phyloP scores from a whole-genome alignment of 1,140 invertebrate species.

The Drosophila orosa region DNA sequence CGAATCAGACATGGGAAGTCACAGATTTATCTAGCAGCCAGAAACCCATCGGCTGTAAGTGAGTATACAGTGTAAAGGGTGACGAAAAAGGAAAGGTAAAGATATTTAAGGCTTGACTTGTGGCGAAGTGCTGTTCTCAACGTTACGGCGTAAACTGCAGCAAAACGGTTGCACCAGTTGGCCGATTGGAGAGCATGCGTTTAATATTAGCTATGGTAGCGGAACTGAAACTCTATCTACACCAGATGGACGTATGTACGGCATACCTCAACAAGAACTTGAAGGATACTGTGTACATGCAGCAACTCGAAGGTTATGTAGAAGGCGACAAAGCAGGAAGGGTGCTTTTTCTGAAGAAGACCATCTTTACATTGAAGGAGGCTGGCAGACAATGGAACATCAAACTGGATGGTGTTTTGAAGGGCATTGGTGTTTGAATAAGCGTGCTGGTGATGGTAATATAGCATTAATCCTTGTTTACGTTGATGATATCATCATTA shows the following conservation, averaged over 20 bases:
- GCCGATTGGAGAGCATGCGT: not conserved
- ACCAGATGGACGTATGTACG: not conserved
- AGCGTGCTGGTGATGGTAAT: not conserved
- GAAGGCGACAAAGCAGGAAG: not conserved
- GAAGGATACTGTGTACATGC: not conserved
- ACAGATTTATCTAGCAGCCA: not conserved
- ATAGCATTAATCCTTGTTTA: not conserved
- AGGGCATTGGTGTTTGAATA: not conserved
- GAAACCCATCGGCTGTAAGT: not conserved
- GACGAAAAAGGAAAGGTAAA: not conserved
- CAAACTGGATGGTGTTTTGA: not conserved
- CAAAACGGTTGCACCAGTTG: not conserved
- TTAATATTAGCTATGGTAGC: not conserved
- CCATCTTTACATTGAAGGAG: not conserved
- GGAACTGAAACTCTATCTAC: constrained; percentile 1
- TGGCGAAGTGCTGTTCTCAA: not conserved
- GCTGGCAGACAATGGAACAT: not conserved
- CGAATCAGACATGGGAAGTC: not conserved
- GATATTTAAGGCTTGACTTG: not conserved
- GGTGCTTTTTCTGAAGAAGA: constrained; percentile 8
- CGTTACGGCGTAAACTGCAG: not conserved
- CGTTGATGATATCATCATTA: not conserved
- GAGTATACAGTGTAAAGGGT: not conserved
- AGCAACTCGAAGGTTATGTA: not conserved
- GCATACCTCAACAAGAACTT: not conserved